Evolutionary conservation across 2,888 invertebrate genomes (phyloP), one percentile per base, ranked within the genome.

Genomic region (Caenorhabditis afra): DNA sequence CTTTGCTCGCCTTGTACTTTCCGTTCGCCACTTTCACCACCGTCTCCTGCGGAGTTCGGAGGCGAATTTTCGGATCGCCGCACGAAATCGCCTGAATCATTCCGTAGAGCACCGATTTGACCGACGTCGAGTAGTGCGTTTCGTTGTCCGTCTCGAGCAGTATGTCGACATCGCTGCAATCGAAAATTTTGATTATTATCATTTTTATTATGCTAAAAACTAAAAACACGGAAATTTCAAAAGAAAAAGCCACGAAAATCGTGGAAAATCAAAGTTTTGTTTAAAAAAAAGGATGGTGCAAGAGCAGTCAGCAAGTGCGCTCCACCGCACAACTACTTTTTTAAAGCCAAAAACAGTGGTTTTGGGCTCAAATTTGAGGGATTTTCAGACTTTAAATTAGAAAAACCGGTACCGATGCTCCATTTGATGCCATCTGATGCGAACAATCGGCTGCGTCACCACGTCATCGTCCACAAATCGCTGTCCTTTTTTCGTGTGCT

Each of bases 81-180:
- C 7, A 50, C 2, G 29, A 23, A n/a, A 78, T 67, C 22, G 71
- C 71, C 50, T 61, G 53, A 57, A 78, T 73, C 12, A 78, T 78
- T 57, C 65, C 71, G 44, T 78, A 78, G 2, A 78, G 44, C n/a
- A 78, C 66, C 10, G 71, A 49, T 62, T 78, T 78, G n/a, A 73
- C 73, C 49, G 71, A 62, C 3, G 57, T 50, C 0, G 78, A 53
- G 29, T 78, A 78, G 10, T 45, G 12, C 22, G 52, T 78, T 10
- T 73, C 71, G 0, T 22, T 57, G 0, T 57, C 29, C 1, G 62
- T 18, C 1, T 3, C 3, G 29, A 78, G 61, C 2, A 62, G 12
- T 39, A 78, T 73, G 23, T 78, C 67, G 2, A 62, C 29, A 66
- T 73, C 67, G 35, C 78, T 78, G 62, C 14, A 65, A 77, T n/a